A percentile compares a stretch with the other conserved stretches of the same genome.
Evolutionary conservation across 2,888 invertebrate genomes (phyloP).

Genomic region (Drosophila percnosoma): DNA sequence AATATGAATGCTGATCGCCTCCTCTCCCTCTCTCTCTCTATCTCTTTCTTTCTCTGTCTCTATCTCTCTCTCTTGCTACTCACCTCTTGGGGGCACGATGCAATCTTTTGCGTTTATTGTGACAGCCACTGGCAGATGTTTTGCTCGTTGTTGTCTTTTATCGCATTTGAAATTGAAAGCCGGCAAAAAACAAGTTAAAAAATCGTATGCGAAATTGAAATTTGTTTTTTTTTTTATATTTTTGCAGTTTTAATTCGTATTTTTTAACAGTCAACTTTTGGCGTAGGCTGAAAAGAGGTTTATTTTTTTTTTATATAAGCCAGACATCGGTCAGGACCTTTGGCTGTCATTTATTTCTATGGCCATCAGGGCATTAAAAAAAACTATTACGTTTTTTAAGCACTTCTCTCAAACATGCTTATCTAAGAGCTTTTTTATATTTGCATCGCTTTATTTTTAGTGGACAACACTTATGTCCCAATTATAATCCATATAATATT

Average conservation of each 20-base stretch:
- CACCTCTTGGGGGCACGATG: constrained; percentile 52
- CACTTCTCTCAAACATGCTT: not conserved
- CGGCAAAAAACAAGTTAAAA: constrained; percentile 64
- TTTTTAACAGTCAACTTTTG: constrained; percentile 24
- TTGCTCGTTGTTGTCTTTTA: constrained; percentile 56
- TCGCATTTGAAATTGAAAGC: constrained; percentile 74
- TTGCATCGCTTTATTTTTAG: not conserved
- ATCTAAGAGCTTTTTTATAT: not conserved
- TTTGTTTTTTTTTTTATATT: constrained; percentile 27
- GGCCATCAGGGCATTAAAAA: not conserved
- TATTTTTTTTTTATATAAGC: constrained; percentile 1
- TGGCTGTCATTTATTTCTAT: constrained; percentile 14
- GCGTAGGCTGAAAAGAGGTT: constrained; percentile 4
- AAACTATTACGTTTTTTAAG: not conserved
- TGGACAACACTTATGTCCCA: not conserved
- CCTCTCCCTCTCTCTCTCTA: not conserved
- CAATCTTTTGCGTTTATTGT: constrained; percentile 63
- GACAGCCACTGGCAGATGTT: constrained; percentile 51
- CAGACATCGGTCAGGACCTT: constrained; percentile 60
- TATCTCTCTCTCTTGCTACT: not conserved
- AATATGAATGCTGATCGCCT: constrained; percentile 35
- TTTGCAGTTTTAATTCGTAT: constrained; percentile 57
- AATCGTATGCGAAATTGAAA: constrained; percentile 66
- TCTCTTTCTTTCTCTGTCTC: not conserved
- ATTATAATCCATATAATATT: not conserved